A percentile compares a stretch with the other conserved stretches of the same genome.
phyloP scores from a whole-genome alignment of 2,888 invertebrate genomes.

The Isoperla grammatica region DNA sequence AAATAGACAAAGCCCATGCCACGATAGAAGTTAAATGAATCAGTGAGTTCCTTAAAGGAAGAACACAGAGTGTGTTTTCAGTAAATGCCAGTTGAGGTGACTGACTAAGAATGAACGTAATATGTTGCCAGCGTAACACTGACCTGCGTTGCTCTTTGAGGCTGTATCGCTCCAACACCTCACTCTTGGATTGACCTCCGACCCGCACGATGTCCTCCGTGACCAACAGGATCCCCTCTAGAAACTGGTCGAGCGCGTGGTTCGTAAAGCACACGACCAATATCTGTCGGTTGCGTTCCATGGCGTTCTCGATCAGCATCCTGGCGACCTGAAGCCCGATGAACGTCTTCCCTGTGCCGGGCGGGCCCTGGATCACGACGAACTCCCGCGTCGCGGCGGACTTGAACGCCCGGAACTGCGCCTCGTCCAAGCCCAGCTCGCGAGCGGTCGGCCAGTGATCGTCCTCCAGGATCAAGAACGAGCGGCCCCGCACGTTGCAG shows the following conservation, averaged over 20 bases:
- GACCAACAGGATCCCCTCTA: conserved; percentile 58
- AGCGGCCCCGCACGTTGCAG: neutral
- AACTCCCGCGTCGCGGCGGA: conserved; percentile 66
- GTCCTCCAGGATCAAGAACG: conserved; percentile 14
- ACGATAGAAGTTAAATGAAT: too few relatives aligned
- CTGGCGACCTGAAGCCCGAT: conserved; percentile 58
- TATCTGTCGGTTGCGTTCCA: conserved; percentile 54
- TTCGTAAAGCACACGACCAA: conserved; percentile 78
- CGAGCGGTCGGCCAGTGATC: conserved; percentile 46
- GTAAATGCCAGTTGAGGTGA: too few relatives aligned
- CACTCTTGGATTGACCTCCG: conserved; percentile 62
- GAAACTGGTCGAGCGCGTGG: conserved; percentile 81
- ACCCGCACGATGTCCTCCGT: conserved; percentile 60
- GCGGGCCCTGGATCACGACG: conserved; percentile 78
- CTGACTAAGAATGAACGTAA: too few relatives aligned
- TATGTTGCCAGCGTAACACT: too few relatives aligned
- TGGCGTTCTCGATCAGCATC: neutral
- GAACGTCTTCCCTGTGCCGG: conserved; percentile 83
- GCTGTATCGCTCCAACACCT: conserved; percentile 40
- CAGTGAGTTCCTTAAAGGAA: too few relatives aligned
- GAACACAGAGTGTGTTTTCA: too few relatives aligned
- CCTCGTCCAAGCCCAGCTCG: conserved; percentile 53
- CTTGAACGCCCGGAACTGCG: conserved; percentile 61
- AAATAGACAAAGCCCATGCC: too few relatives aligned
- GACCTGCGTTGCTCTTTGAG: conserved; percentile 8